Percentiles rank a stretch among this genome's conserved stretches.
phyloP scores from a whole-genome alignment of 1,140 invertebrate species.

The Aphaenogaster floridana region DNA sequence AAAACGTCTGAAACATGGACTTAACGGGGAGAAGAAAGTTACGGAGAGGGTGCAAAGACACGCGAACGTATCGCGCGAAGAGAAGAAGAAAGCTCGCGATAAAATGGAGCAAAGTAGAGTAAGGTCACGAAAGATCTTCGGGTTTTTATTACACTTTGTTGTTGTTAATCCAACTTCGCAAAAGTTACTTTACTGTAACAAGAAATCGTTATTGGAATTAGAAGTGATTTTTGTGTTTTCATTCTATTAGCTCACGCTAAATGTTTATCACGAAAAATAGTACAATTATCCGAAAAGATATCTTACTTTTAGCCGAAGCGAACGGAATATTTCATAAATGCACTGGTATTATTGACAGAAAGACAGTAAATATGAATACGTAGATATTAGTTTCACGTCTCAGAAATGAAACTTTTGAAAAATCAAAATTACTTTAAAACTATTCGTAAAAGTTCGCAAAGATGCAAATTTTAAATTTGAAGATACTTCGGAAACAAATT shows the following conservation, averaged over 20 bases:
- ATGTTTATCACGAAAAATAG: background rate
- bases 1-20: background rate
- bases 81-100: background rate
- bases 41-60: background rate
- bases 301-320: background rate
- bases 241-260: background rate
- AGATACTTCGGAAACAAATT: background rate
- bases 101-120: constrained; percentile 36
- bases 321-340: background rate
- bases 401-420: background rate
- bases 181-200: constrained; percentile 20
- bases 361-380: background rate
- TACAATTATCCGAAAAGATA: background rate
- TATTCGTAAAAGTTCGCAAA: background rate
- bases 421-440: background rate
- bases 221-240: background rate
- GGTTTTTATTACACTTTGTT: constrained; percentile 41
- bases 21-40: constrained; percentile 4
- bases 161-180: constrained; percentile 30
- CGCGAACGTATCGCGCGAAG: background rate
- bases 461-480: background rate
- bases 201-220: constrained; percentile 31
- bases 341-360: background rate
- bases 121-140: constrained; percentile 7
- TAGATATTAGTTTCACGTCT: background rate